Evolutionary conservation across 37 sponge, comb jelly and placozoan genomes (phyloP).

Genomic region (Diacarnus erythraeanus): DNA sequence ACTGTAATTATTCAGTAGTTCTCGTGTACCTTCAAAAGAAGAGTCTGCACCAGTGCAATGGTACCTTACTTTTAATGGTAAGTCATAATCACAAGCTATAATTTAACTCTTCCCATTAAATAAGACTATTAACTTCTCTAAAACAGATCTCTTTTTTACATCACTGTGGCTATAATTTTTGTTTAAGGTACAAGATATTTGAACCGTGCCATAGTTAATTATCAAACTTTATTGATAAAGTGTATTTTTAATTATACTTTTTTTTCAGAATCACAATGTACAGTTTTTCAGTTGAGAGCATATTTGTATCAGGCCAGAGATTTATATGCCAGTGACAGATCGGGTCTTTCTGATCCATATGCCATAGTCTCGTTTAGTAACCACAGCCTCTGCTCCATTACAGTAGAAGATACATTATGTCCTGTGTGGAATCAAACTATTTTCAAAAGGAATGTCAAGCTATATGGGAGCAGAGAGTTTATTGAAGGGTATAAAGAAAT

Average conservation of each 20-base stretch:
- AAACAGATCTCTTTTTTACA: too few species aligned
- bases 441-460: slow-evolving; percentile 68
- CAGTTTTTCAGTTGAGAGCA: slow-evolving; percentile 88
- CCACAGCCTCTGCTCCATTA: slow-evolving; percentile 52
- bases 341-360: slow-evolving; percentile 94
- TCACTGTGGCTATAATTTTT: too few species aligned
- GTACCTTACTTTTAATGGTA: too few species aligned
- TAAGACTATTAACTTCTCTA: too few species aligned
- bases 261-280: slow-evolving; percentile 54
- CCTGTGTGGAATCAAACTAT: slow-evolving; percentile 97
- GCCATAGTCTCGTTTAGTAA: slow-evolving; percentile 65
- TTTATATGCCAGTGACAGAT: slow-evolving; percentile 79
- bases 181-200: too few species aligned
- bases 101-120: too few species aligned
- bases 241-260: not conserved
- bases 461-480: slow-evolving; percentile 68
- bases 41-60: too few species aligned
- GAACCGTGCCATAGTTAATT: too few species aligned
- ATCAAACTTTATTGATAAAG: too few species aligned
- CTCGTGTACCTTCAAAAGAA: too few species aligned
- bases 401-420: slow-evolving; percentile 76
- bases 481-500: slow-evolving; percentile 38
- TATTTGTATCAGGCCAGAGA: slow-evolving; percentile 96
- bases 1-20: too few species aligned
- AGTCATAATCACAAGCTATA: too few species aligned